Base-by-base conservation (phyloP, 2,888 invertebrate genomes). In the Drosophila diplacantha region DNA sequence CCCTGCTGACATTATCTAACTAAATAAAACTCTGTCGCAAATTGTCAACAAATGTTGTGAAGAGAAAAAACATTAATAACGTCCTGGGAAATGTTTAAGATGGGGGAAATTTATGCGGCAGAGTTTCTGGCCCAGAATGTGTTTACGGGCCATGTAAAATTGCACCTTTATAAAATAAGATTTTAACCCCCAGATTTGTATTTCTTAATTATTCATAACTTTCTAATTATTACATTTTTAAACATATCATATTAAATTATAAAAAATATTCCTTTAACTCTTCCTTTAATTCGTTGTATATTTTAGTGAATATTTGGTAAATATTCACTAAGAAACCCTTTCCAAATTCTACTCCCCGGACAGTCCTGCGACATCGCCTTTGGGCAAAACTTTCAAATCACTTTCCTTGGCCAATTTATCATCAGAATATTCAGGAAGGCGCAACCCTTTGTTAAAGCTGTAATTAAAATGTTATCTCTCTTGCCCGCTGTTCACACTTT, bases 1-100 rank as follows among this genome's bases (percentile, higher is more conserved):
- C 47, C 22, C 43, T 43, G 75, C 39, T 73, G 77, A 76, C 69
- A 71, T 59, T 64, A 80, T 74, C 64, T 58, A 57, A 29, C 56
- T 57, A 56, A 75, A 64, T 56, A 65, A 50, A 58, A 44, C 14
- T 29, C 12, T 9, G 9, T 41, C 47, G 49, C 59, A 47, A 44
- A 55, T 52, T 52, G 34, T 56, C 29, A 44, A 29, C 35, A 38
- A 46, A 46, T 46, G 44, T 46, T 44, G 29, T 56, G 22, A 29
- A 41, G n/a, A n/a, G 12, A 26, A 3, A 49, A 47, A 35, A 14
- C 44, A 44, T 44, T 31, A 44, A 31, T 31, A 31, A 35, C 50
- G 44, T 56, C 20, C 9, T 31, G 22, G 9, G 29, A 32, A 11
- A 12, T 18, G 39, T 5, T n/a, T 5, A 5, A 41, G n/a, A 22